Evolutionary conservation across 2,888 invertebrate genomes (phyloP).

Genomic region (Calliphora vomitoria): DNA sequence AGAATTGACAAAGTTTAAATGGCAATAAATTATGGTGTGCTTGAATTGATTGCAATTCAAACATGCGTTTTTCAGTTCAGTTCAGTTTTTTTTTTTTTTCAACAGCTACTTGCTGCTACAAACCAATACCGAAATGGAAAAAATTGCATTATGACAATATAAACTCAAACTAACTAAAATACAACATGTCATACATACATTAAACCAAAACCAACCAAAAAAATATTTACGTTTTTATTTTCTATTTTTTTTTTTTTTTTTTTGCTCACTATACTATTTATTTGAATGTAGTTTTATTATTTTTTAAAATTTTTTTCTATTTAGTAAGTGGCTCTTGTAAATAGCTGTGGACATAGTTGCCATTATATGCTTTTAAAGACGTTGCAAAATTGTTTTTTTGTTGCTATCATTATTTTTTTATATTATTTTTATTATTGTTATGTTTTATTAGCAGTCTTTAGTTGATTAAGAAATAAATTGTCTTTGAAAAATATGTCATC

Average conservation of each 20-base stretch:
- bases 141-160: constrained; percentile 34
- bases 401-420: constrained; percentile 8
- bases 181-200: constrained; percentile 7
- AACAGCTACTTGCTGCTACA: constrained; percentile 13
- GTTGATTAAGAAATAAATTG: constrained; percentile 42
- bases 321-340: constrained; percentile 13
- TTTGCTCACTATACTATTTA: not conserved
- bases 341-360: not conserved
- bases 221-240: constrained; percentile 25
- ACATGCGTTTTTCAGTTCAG: constrained; percentile 64
- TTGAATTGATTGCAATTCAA: constrained; percentile 72
- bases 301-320: not conserved
- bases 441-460: not conserved
- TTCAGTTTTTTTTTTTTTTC: constrained; percentile 17
- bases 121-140: constrained; percentile 3
- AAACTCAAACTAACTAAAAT: not conserved
- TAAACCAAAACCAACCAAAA: not conserved
- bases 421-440: not conserved
- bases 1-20: constrained; percentile 74
- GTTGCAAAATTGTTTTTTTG: constrained; percentile 30
- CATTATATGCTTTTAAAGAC: constrained; percentile 21
- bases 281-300: constrained; percentile 19
- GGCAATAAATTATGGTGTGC: constrained; percentile 73
- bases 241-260: not conserved
- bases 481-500: constrained; percentile 16